These are phyloP conservation scores for Xestia ashworthii DNA, from an alignment of 2,888 invertebrate genomes.

Conservation along the genomic window DNA sequence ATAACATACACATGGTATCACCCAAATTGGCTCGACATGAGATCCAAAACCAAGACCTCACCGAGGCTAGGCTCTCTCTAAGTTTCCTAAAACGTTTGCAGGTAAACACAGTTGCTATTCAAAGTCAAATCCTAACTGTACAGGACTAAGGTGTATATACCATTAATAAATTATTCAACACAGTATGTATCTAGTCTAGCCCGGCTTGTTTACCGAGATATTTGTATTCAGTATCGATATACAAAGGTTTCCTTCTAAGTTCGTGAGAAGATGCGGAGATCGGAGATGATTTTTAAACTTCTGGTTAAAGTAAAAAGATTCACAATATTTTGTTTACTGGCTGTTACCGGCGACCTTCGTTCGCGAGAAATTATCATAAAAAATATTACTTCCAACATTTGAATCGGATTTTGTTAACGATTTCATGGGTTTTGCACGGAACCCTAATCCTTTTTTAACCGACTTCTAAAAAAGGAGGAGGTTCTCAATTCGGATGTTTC, in stretches of 20 bases:
- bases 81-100: not conserved
- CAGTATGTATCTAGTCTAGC: constrained; percentile 25
- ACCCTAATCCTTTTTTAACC: no score
- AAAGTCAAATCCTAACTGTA: constrained; percentile 19
- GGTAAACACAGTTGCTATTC: constrained; percentile 6
- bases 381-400: not conserved
- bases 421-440: no score
- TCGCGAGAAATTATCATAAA: not conserved
- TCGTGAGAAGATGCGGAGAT: not conserved
- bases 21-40: no score
- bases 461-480: no score
- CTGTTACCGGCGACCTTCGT: not conserved
- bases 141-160: not conserved
- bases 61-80: not conserved
- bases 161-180: constrained; percentile 49
- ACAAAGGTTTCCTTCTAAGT: constrained; percentile 4
- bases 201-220: constrained; percentile 32
- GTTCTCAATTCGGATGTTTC: no score
- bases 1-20: no score
- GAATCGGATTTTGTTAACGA: no score
- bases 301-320: not conserved
- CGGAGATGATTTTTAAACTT: constrained; percentile 19
- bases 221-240: constrained; percentile 51
- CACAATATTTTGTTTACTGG: not conserved
- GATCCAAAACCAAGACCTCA: no score